Evolutionary conservation across 2,113 vertebrate genomes (phyloP).

Genomic region (Anguilla rostrata): DNA sequence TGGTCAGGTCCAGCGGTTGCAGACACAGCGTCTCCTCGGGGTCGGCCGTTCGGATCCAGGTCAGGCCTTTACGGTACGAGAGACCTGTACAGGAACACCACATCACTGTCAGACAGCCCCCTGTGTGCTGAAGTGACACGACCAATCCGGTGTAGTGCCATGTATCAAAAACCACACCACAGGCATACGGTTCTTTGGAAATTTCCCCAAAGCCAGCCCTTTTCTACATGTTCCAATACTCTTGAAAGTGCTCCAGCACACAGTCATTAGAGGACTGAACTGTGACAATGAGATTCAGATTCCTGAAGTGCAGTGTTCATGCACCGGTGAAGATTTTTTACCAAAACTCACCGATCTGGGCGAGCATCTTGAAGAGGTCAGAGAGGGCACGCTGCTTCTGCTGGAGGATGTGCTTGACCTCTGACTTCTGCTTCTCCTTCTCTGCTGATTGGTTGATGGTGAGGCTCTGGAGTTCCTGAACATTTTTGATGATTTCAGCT

Average conservation of each 20-base stretch:
- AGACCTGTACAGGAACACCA: conserved; percentile 70
- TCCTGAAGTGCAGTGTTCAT: background rate
- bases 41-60: conserved; percentile 75
- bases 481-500: conserved; percentile 84
- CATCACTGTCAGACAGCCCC: background rate
- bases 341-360: conserved; percentile 72
- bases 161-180: background rate
- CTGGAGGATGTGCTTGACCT: conserved; percentile 91
- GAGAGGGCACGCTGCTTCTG: conserved; percentile 92
- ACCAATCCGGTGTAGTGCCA: background rate
- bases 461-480: conserved; percentile 80
- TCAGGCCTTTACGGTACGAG: conserved; percentile 89
- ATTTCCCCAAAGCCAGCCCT: background rate
- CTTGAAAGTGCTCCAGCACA: too few relatives aligned
- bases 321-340: conserved; percentile 24
- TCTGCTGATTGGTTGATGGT: conserved; percentile 73
- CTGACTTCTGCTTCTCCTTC: conserved; percentile 85
- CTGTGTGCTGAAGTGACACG: background rate
- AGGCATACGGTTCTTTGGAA: background rate
- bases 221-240: background rate
- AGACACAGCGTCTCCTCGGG: conserved; percentile 75
- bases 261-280: background rate
- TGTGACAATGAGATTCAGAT: background rate
- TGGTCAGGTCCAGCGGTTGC: conserved; percentile 78
- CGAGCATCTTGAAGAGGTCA: conserved; percentile 90